These are phyloP conservation scores for Saccostrea glomerata DNA, from an alignment of 1,140 invertebrate species.

Conservation along the genomic window DNA sequence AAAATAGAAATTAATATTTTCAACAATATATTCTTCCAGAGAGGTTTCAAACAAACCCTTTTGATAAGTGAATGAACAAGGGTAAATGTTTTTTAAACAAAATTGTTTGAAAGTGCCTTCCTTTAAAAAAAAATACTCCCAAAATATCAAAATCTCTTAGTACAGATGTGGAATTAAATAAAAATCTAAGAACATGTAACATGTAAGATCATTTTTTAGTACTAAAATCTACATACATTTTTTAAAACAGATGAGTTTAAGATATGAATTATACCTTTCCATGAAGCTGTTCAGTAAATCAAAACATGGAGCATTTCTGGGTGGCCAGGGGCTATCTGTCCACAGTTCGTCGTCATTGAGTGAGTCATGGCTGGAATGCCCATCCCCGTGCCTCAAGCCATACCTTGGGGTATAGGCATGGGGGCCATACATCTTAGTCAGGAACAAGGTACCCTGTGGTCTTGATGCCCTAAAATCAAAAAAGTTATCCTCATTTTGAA, in stretches of 20 bases:
- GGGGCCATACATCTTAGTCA: conserved; percentile 77
- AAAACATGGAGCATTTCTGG: conserved; percentile 78
- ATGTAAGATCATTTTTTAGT: too few species aligned
- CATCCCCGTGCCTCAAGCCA: conserved; percentile 68
- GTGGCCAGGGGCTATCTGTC: conserved; percentile 78
- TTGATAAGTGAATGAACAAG: too few species aligned
- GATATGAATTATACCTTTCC: conserved; percentile 72
- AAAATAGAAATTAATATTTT: not conserved
- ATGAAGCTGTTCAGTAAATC: conserved; percentile 78
- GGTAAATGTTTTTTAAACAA: too few species aligned
- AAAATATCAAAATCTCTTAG: too few species aligned
- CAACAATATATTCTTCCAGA: too few species aligned
- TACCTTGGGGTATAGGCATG: conserved; percentile 75
- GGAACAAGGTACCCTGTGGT: conserved; percentile 69
- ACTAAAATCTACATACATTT: too few species aligned
- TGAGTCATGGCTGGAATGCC: conserved; percentile 60
- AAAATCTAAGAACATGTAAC: too few species aligned
- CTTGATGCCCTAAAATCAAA: conserved; percentile 52
- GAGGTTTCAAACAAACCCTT: too few species aligned
- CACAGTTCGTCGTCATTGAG: conserved; percentile 74
- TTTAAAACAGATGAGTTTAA: too few species aligned
- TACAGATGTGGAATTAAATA: too few species aligned
- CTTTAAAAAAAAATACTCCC: too few species aligned
- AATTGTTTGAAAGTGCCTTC: too few species aligned
- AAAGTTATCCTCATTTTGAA: not conserved